phyloP scores from a whole-genome alignment of 2,113 vertebrate species.

The Brachypodius melanocephalos region DNA sequence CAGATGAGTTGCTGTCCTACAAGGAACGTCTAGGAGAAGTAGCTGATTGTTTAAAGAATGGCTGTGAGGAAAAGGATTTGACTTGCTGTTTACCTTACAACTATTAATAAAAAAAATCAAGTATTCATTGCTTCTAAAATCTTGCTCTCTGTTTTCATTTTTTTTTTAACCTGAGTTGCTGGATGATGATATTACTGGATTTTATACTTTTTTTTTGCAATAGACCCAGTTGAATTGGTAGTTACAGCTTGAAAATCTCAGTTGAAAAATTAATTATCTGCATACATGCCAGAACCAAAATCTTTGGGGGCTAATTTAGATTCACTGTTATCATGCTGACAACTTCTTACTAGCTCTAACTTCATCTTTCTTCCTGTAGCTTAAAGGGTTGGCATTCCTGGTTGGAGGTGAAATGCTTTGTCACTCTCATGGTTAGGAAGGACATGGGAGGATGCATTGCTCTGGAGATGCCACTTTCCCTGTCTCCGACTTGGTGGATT shows the following conservation, averaged over 20 bases:
- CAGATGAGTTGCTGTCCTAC: not conserved
- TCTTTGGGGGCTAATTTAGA: not conserved
- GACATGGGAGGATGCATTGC: fast-evolving
- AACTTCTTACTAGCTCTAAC: not conserved
- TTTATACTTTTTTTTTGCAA: not conserved
- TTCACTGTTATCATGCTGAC: not conserved
- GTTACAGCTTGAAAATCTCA: not conserved
- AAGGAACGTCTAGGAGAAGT: not conserved
- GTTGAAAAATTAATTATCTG: not conserved
- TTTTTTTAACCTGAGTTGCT: not conserved
- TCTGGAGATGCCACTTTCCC: not conserved
- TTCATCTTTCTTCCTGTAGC: not conserved
- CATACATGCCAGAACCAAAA: not conserved
- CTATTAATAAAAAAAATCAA: not conserved
- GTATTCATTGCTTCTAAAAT: not conserved
- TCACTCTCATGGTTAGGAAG: not conserved
- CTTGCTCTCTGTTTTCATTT: not conserved
- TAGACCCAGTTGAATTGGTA: not conserved
- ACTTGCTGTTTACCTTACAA: not conserved
- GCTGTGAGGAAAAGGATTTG: not conserved
- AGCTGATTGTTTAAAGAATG: not conserved
- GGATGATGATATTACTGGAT: not conserved
- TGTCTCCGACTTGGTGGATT: not conserved
- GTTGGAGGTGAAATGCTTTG: not conserved
- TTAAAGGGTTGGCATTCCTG: not conserved